Conservation (phyloP, 1,140 invertebrate genomes). For the Ceratosolen fusciceps region DNA sequence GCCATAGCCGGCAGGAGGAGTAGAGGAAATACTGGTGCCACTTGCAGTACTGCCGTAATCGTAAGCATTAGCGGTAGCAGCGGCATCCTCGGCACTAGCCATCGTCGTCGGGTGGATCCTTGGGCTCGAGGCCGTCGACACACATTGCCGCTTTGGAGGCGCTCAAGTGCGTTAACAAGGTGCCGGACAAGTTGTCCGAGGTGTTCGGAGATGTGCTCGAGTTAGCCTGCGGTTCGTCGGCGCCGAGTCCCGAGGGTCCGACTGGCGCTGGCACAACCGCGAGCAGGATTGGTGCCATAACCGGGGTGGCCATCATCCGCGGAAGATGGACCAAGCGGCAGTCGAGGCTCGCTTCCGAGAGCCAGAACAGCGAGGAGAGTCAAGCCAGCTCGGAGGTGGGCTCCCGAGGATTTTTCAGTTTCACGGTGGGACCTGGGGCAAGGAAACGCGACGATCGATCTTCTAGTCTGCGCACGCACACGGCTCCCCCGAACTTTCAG, state of each 20-base stretch:
- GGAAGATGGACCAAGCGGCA: conserved; percentile 62
- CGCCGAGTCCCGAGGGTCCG: not conserved
- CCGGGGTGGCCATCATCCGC: conserved; percentile 67
- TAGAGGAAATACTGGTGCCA: too few species aligned
- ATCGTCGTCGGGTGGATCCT: not conserved
- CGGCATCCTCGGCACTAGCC: not conserved
- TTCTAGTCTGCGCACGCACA: not conserved
- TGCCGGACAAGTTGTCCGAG: conserved; percentile 68
- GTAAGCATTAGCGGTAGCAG: not conserved
- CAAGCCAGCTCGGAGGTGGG: conserved; percentile 65
- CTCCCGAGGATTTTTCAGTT: not conserved
- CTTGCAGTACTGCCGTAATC: too few species aligned
- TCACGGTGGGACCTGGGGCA: not conserved
- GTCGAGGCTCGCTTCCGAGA: not conserved
- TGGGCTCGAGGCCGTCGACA: not conserved
- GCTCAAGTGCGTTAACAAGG: conserved; percentile 63
- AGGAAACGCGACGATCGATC: not conserved
- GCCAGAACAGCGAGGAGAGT: conserved; percentile 55
- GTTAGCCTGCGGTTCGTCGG: conserved; percentile 60
- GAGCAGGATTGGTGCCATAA: conserved; percentile 61
- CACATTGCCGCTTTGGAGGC: conserved; percentile 32
- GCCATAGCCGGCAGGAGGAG: not conserved
- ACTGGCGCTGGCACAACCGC: not conserved
- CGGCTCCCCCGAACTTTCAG: not conserved
- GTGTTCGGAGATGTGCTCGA: conserved; percentile 67